These are phyloP conservation scores for Oncopodura yosiiana DNA, from an alignment of 1,140 invertebrate species.

Conservation along the genomic window DNA sequence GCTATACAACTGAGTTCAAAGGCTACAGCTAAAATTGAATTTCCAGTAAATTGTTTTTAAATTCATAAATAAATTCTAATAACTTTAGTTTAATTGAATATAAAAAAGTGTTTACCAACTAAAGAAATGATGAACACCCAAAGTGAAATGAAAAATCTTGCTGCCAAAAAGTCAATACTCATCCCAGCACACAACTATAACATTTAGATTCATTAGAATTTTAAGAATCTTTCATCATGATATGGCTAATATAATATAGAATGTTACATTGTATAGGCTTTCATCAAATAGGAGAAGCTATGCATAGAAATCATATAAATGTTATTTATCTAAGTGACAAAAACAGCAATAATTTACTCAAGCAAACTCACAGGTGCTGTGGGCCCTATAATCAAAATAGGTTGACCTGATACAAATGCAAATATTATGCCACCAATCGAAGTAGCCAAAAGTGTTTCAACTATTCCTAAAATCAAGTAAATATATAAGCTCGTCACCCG, in stretches of 20 bases:
- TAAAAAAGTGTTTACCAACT: slow-evolving; percentile 63
- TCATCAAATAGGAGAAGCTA: slow-evolving; percentile 89
- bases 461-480: slow-evolving; percentile 89
- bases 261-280: slow-evolving; percentile 57
- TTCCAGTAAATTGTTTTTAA: slow-evolving; percentile 61
- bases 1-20: slow-evolving; percentile 85
- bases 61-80: slow-evolving; percentile 88
- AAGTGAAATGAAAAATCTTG: neutral
- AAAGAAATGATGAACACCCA: slow-evolving; percentile 40
- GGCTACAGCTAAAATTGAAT: slow-evolving; percentile 65
- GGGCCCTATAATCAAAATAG: slow-evolving; percentile 83
- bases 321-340: too few species aligned
- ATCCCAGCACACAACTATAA: neutral
- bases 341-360: too few species aligned
- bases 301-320: too few species aligned
- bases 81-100: slow-evolving; percentile 76
- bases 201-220: too few species aligned
- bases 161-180: neutral
- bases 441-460: slow-evolving; percentile 76
- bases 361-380: slow-evolving; percentile 88
- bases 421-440: slow-evolving; percentile 75
- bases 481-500: too few species aligned
- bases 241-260: neutral
- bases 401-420: slow-evolving; percentile 75
- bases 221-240: neutral